Conservation (phyloP, 2,113 vertebrate species). For the Eonycteris spelaea region DNA sequence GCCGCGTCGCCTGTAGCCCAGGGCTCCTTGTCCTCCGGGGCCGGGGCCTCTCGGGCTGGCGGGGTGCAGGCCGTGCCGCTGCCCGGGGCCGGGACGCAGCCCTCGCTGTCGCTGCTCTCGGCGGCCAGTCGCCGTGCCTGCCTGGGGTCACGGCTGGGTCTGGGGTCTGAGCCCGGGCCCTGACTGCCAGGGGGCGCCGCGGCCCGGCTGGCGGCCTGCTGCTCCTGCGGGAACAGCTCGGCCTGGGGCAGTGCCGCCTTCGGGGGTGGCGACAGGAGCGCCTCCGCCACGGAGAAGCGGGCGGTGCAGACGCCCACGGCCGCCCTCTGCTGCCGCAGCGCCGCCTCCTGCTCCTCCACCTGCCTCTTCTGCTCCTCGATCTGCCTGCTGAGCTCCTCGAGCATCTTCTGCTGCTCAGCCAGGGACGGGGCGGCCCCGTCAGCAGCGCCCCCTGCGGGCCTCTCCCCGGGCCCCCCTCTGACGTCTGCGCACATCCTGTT, state of each 20-base stretch:
- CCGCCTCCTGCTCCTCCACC: slow-evolving; percentile 95
- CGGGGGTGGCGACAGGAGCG: slow-evolving; percentile 92
- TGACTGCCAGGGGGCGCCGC: slow-evolving; percentile 75
- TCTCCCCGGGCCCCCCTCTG: slow-evolving; percentile 61
- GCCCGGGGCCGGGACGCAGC: neutral
- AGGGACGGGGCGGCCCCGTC: slow-evolving; percentile 79
- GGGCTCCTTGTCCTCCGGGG: slow-evolving; percentile 66
- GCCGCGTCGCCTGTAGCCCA: slow-evolving; percentile 75
- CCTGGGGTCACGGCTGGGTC: slow-evolving; percentile 91
- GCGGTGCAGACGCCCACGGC: slow-evolving; percentile 97
- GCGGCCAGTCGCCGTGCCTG: slow-evolving; percentile 82
- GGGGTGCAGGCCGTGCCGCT: slow-evolving; percentile 35
- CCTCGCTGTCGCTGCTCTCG: slow-evolving; percentile 72
- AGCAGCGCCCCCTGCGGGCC: slow-evolving; percentile 52
- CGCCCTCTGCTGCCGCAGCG: slow-evolving; percentile 92
- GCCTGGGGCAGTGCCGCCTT: slow-evolving; percentile 83
- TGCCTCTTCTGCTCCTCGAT: slow-evolving; percentile 97
- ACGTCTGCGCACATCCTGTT: slow-evolving; percentile 77
- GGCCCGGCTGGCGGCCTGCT: slow-evolving; percentile 83
- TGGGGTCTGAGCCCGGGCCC: slow-evolving; percentile 87
- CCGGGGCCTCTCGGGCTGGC: slow-evolving; percentile 13
- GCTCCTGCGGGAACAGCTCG: slow-evolving; percentile 87
- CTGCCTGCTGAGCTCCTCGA: slow-evolving; percentile 96
- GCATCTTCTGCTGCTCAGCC: slow-evolving; percentile 94
- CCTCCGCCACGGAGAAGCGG: slow-evolving; percentile 95